Evolutionary conservation across 2,113 vertebrate species (phyloP), one percentile per base, ranked within the genome.

Genomic region (Apteryx mantelli): DNA sequence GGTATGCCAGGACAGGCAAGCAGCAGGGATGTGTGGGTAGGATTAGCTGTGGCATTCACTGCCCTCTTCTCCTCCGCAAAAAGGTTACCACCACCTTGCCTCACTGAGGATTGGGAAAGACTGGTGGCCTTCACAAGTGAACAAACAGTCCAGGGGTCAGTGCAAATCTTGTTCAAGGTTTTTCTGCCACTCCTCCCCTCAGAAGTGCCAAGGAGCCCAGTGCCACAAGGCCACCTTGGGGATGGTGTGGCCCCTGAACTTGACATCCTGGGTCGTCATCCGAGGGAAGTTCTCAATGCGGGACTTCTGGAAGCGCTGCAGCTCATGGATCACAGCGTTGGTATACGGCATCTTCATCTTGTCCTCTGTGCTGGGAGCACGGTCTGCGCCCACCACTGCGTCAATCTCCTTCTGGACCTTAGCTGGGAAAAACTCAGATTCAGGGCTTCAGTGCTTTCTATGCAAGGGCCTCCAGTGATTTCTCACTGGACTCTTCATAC

Each of bases 361-460:
- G 81, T 98, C 96, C 56, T 96, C 94, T 1, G 3, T 82, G 75
- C 89, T 24, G 40, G 97, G 96, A 26, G 63, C 52, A 3, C 58
- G 83, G 58, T 85, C 11, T 0, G 24, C 1, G 14, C 97, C 95
- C 71, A 97, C 77, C 75, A 96, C 91, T 0, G 13, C 11, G 0
- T 96, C 89, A 0, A 97, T 97, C 94, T 97, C 97, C 78, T 93
- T 56, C 60, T 98, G 97, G 10, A 97, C 60, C 77, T 84, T 96
- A 58, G 85, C 94, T 97, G 83, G 38, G 24, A 68, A 61, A 13
- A 58, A 34, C 56, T 44, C 30, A 46, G 22, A 0, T 1, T 0
- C 8, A 78, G 58, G 63, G 32, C 56, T 69, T 76, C 2, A 2
- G 20, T 19, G 42, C 40, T 52, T 38, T 36, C 52, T 19, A 5